A percentile compares a stretch with the other conserved stretches of the same genome.
Conservation (phyloP, 2,113 vertebrate species). For the Tiliqua scincoides region DNA sequence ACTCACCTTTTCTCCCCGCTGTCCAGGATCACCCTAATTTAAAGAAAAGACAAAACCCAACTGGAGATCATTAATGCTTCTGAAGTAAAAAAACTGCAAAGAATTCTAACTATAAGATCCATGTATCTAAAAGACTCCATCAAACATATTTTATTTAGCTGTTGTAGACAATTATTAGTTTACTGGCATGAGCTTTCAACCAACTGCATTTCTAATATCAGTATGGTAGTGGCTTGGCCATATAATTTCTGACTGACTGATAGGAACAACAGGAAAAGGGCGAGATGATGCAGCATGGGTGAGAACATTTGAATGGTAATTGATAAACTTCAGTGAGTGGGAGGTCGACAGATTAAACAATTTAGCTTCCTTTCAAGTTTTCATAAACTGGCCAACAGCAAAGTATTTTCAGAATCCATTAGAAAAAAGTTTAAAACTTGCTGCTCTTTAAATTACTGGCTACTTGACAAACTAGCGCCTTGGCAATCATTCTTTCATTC, state of each 20-base stretch:
- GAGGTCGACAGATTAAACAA: not conserved
- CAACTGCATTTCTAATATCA: not conserved
- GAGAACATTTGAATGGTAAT: not conserved
- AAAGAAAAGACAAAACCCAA: slow-evolving; percentile 61
- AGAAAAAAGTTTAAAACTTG: not conserved
- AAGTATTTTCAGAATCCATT: not conserved
- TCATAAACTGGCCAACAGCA: not conserved
- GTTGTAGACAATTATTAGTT: not conserved
- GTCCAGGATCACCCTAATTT: slow-evolving; percentile 92
- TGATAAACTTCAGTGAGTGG: not conserved
- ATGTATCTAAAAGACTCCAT: slow-evolving; percentile 7
- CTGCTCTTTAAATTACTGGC: slow-evolving; percentile 20
- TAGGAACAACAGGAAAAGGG: too few relatives aligned
- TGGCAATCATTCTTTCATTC: slow-evolving; percentile 36
- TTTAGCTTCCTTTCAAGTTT: not conserved
- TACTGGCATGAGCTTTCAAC: too few relatives aligned
- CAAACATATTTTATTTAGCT: not conserved
- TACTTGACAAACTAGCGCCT: slow-evolving; percentile 24
- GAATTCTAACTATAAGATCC: not conserved
- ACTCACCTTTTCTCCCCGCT: slow-evolving; percentile 93
- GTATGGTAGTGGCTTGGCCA: not conserved
- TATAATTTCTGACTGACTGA: not conserved
- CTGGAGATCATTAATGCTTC: not conserved
- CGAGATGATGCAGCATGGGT: not conserved
- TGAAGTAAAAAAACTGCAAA: not conserved